Base-by-base conservation (phyloP, 2,797 vertebrate species). In the Rhinichthys osculus region DNA sequence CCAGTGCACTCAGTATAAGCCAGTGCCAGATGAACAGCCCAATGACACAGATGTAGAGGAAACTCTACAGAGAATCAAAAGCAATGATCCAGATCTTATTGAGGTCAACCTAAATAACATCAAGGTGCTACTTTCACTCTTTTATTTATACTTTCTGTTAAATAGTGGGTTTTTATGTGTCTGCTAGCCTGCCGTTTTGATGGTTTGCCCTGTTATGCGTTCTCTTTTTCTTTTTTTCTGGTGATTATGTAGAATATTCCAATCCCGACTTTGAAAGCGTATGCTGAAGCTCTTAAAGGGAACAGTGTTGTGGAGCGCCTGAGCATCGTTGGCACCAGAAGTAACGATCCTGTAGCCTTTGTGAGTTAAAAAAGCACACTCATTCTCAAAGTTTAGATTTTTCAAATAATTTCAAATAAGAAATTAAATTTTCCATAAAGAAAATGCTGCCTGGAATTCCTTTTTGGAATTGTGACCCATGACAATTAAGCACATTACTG, bases 91-190 rank as follows among this genome's bases (percentile, higher is more conserved):
- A 0, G 94, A 97, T 67, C 95, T 99, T 27, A 93, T 97, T 87
- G 98, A 99, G 89, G 97, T 99, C 90, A 99, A 99, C 93, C 97
- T 99, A 78, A 99, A 99, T 91, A 99, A 99, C 92, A 99, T 99
- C 88, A 96, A 94, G 96, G 98, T 99, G 90, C 74, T 66, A 4
- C 47, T 17, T 14, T 33, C 47, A 16, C 33, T 70, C 64, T 54
- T 66, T 54, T 81, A 70, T 40, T 54, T 38, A 40, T 23, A 38
- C 44, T 85, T 76, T 79, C 83, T 86, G 72, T 57, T 0, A 0
- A 16, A 40, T 40, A 13, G 2, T 8, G 57, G 35, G 14, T 82
- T 72, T 86, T 47, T 57, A 35, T 47, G 27, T 33, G 40, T 57
- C 33, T 30, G 35, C 66, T 73, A 35, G 23, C 70, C 13, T 72